Conservation (phyloP, 2,888 invertebrate species). For the Dioctria rufipes region DNA sequence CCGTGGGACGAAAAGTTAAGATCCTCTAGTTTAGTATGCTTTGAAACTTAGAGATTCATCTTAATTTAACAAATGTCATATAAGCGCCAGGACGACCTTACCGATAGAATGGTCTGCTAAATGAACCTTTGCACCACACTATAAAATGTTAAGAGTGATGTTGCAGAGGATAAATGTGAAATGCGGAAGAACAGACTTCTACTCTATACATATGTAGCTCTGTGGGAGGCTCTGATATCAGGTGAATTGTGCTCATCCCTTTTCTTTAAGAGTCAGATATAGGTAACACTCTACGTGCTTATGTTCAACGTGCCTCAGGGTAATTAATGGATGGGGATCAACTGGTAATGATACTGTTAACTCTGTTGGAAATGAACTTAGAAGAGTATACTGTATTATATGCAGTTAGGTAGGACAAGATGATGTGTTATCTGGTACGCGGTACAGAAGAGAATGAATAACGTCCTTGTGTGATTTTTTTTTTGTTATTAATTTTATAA, state of each 20-base stretch:
- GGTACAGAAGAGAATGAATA: too few relatives aligned
- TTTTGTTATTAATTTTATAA: too few relatives aligned
- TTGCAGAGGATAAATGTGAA: background rate
- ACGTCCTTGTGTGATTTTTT: too few relatives aligned
- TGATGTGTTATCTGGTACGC: background rate
- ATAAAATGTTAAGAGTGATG: constrained; percentile 8
- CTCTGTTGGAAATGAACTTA: background rate
- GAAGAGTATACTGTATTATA: background rate
- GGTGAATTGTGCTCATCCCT: constrained; percentile 32
- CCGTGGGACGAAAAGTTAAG: background rate
- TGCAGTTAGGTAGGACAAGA: background rate
- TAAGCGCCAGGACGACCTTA: background rate
- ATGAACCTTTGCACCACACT: constrained; percentile 17
- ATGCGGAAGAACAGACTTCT: background rate
- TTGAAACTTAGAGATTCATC: constrained; percentile 24
- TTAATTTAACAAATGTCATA: constrained; percentile 40
- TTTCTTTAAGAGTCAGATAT: background rate
- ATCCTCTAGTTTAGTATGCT: constrained; percentile 3
- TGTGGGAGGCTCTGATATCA: background rate
- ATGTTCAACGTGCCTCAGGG: constrained; percentile 1
- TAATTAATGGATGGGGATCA: constrained; percentile 41
- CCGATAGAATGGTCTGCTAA: constrained; percentile 9
- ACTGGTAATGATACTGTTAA: constrained; percentile 38
- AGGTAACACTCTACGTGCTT: background rate
- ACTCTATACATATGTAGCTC: background rate